A percentile compares a stretch with the other conserved stretches of the same genome.
phyloP scores from a whole-genome alignment of 2,113 vertebrate species.

The Nesoenas mayeri region DNA sequence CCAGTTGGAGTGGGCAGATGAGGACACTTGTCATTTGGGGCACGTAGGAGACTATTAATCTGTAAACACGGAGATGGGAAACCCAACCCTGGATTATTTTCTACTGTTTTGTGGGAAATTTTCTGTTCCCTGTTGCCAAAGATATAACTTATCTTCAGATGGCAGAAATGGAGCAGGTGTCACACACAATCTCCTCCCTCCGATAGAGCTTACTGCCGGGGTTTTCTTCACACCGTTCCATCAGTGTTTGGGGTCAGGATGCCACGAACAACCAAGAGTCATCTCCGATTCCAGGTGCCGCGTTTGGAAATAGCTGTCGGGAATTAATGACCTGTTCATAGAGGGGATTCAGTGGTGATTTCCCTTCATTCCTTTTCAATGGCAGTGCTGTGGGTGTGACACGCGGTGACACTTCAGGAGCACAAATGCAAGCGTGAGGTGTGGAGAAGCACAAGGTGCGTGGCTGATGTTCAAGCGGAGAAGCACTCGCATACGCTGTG shows the following conservation, averaged over 20 bases:
- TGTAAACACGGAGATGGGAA: background rate
- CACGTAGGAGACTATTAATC: background rate
- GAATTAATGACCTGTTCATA: slow-evolving; percentile 51
- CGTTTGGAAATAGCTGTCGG: slow-evolving; percentile 48
- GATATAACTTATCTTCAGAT: background rate
- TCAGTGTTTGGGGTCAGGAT: background rate
- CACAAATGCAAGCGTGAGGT: background rate
- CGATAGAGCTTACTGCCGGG: background rate
- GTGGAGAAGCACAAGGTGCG: slow-evolving; percentile 6
- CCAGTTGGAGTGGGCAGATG: background rate
- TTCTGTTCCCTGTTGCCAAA: background rate
- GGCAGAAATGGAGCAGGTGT: background rate
- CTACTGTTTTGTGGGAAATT: background rate
- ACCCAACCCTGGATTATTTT: background rate
- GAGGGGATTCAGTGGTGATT: slow-evolving; percentile 35
- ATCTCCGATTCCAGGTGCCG: slow-evolving; percentile 28
- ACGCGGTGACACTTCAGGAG: slow-evolving; percentile 42
- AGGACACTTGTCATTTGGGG: background rate
- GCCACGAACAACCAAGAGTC: slow-evolving; percentile 32
- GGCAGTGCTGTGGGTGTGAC: background rate
- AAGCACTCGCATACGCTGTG: background rate
- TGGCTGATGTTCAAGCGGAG: slow-evolving; percentile 42
- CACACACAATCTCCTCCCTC: background rate
- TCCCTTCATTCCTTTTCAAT: background rate
- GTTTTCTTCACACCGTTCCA: background rate